A percentile compares a stretch with the other conserved stretches of the same genome.
These are phyloP conservation scores for Tychaedon coryphoeus DNA, from an alignment of 2,113 vertebrate species.

Conservation along the genomic window DNA sequence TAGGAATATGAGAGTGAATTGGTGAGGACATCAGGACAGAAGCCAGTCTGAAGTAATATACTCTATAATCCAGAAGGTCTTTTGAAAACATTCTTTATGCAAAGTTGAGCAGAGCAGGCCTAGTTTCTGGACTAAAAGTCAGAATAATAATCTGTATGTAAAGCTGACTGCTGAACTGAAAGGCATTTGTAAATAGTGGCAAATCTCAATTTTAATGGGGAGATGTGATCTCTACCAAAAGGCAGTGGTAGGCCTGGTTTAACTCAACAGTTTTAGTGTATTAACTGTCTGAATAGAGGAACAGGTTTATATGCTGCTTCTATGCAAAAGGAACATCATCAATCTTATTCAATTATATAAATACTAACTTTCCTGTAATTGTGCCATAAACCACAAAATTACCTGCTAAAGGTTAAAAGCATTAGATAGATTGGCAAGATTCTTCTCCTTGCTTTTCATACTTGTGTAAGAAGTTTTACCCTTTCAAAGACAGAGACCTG, in stretches of 20 bases:
- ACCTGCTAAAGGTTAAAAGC: background rate
- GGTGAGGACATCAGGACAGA: constrained; percentile 25
- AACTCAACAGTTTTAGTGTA: constrained; percentile 11
- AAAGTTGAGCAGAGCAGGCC: constrained; percentile 58
- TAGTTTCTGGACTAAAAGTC: constrained; percentile 27
- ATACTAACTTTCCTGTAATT: background rate
- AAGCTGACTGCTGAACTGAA: constrained; percentile 8
- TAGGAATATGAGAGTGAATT: constrained; percentile 15
- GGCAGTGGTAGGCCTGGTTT: background rate
- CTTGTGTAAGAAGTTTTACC: background rate
- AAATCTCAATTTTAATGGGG: constrained; percentile 3
- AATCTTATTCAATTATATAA: background rate
- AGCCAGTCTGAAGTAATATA: constrained; percentile 49
- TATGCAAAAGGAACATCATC: background rate
- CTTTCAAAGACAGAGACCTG: background rate
- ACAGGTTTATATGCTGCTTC: background rate
- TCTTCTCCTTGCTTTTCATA: background rate
- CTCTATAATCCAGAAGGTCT: constrained; percentile 28
- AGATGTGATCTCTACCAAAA: background rate
- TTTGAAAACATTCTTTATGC: constrained; percentile 50
- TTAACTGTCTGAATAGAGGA: background rate
- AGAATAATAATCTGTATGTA: background rate
- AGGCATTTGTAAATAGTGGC: background rate
- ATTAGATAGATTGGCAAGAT: background rate
- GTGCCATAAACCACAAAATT: background rate